These are phyloP conservation scores for Scrobipalpa atriplicella DNA, from an alignment of 2,888 invertebrate species.

Conservation along the genomic window DNA sequence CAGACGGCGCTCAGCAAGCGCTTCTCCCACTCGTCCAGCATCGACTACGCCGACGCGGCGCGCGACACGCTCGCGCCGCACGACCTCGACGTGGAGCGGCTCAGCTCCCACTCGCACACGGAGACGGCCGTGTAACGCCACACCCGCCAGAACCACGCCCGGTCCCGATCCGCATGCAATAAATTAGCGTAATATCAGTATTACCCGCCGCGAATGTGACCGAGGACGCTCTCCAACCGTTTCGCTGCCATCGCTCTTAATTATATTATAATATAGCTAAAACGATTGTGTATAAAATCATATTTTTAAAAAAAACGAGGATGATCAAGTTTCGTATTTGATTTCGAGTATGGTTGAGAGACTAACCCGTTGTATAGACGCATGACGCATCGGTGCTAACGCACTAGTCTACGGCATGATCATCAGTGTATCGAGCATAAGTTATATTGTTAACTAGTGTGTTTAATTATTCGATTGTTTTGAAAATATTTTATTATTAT, in stretches of 20 bases:
- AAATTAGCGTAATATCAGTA: constrained; percentile 47
- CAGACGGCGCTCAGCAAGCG: constrained; percentile 96
- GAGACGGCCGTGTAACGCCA: constrained; percentile 93
- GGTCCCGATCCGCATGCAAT: constrained; percentile 48
- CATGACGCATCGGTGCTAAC: constrained; percentile 37
- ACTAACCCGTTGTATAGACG: constrained; percentile 35
- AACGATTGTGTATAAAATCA: constrained; percentile 69
- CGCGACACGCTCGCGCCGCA: constrained; percentile 94
- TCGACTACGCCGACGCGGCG: constrained; percentile 95
- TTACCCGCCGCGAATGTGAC: constrained; percentile 35
- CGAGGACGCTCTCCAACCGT: constrained; percentile 49
- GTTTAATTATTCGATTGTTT: constrained; percentile 83
- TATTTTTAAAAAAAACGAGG: constrained; percentile 61
- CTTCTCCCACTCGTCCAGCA: constrained; percentile 93
- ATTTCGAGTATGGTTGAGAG: constrained; percentile 56
- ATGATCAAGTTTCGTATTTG: constrained; percentile 62
- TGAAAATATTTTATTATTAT: constrained; percentile 82
- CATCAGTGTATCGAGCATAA: constrained; percentile 67
- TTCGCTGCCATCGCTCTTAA: constrained; percentile 66
- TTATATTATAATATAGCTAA: constrained; percentile 54
- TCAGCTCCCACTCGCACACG: constrained; percentile 96
- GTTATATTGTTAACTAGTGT: constrained; percentile 82
- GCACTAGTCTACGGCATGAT: constrained; percentile 40
- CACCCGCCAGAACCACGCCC: constrained; percentile 38
- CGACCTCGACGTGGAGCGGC: constrained; percentile 95